These are phyloP conservation scores for Atherix ibis DNA, from an alignment of 2,888 invertebrate species.

Conservation along the genomic window DNA sequence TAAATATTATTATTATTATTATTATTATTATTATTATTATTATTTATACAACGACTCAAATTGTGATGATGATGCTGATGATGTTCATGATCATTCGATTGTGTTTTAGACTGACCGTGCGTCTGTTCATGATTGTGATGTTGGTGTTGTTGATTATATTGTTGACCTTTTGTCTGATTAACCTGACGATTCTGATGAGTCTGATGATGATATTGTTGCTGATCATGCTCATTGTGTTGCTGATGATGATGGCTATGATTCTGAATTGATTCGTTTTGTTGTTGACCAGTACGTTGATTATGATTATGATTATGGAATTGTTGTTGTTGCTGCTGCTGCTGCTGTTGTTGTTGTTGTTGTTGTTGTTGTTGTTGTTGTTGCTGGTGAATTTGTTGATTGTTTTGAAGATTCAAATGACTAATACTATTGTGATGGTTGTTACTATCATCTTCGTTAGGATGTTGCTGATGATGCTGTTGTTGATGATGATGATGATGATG, in stretches of 20 bases:
- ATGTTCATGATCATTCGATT: no score
- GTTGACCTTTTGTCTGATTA: no score
- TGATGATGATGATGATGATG: constrained; percentile 4
- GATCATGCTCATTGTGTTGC: constrained; percentile 9
- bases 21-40: no score
- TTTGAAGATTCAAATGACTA: constrained; percentile 6
- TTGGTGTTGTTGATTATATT: no score
- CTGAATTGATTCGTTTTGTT: constrained; percentile 2
- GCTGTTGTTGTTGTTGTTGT: constrained; percentile 3
- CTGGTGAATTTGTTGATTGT: constrained; percentile 5
- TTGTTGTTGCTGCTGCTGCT: constrained; percentile 5
- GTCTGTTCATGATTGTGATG: no score
- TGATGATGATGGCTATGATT: constrained; percentile 6
- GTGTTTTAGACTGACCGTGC: no score
- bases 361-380: constrained; percentile 5
- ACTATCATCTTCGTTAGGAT: constrained; percentile 5
- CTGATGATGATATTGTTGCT: constrained; percentile 2
- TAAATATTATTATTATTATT: constrained; percentile 5
- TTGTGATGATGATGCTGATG: no score
- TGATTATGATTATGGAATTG: constrained; percentile 6
- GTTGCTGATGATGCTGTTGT: constrained; percentile 4
- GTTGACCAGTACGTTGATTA: no score
- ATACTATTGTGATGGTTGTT: constrained; percentile 6
- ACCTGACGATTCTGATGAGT: constrained; percentile 4
- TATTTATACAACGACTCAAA: no score